Base-by-base conservation (phyloP, 2,888 invertebrate genomes). In the Deilephila elpenor region DNA sequence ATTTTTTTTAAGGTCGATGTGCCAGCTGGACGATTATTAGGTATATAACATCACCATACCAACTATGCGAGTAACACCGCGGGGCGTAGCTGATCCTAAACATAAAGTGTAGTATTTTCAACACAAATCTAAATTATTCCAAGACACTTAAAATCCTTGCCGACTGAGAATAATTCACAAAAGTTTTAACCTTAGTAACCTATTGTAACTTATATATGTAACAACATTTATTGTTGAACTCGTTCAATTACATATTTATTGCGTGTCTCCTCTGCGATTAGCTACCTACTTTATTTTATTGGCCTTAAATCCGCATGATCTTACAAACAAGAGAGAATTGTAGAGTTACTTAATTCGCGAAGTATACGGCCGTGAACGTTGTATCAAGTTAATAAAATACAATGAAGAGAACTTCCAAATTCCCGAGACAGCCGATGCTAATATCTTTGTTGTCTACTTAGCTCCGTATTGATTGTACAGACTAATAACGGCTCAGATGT, bases 391-490 rank as follows among this genome's bases (percentile, higher is more conserved):
- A 67, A 67, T 67, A 67, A 67, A 67, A 67, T 67, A 67, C 51
- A 67, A 51, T 29, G 67, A 67, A 25, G 25, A 8, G 67, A 51
- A 51, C 51, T 67, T 67, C 44, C 67, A 67, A 59, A 71, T 34
- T 59, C 71, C 56, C 59, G 34, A 59, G 59, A 29, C 59, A n/a
- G 56, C 56, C 59, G 71, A 59, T 34, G 37, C 59, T 56, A 59
- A 71, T 53, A 56, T 32, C 53, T 56, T 34, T 62, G 62, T 72
- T 72, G 62, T 72, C 56, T 72, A 56, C 32, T 80, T 79, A 79
- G 77, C 78, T 79, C 74, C 78, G 77, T 75, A 81, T 84, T 86
- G 83, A 84, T 84, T 86, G 85, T 87, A 85, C 83, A 84, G 80
- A 70, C 73, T 70, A 70, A 82, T 82, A 80, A 79, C 80, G 80